Evolutionary conservation across 1,140 invertebrate species (phyloP).

Genomic region (Ooceraea biroi): DNA sequence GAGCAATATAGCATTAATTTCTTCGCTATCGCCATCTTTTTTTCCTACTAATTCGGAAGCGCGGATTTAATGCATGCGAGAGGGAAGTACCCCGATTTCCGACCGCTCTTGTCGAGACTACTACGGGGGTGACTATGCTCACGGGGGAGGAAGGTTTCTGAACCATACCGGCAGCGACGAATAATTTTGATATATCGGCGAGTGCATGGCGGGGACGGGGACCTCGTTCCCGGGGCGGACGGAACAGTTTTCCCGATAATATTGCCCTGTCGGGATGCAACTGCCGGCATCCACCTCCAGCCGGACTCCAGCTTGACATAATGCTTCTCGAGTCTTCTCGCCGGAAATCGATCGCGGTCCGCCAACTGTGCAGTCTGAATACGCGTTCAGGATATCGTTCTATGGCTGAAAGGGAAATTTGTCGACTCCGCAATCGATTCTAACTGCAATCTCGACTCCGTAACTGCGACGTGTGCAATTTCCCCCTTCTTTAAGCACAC

Average conservation of each 20-base stretch:
- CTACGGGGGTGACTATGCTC: too few species aligned
- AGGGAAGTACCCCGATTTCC: neutral
- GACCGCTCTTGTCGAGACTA: neutral
- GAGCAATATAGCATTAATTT: constrained; percentile 27
- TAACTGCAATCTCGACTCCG: too few species aligned
- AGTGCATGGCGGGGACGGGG: neutral
- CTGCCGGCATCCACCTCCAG: neutral
- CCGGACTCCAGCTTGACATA: constrained; percentile 33
- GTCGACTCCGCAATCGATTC: too few species aligned
- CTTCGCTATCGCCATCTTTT: constrained; percentile 4
- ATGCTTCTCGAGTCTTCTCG: too few species aligned
- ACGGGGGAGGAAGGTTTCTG: neutral
- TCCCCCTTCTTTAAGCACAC: too few species aligned
- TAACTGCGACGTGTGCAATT: too few species aligned
- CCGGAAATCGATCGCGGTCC: too few species aligned
- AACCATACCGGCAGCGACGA: constrained; percentile 61
- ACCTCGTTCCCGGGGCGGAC: too few species aligned
- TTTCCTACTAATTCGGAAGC: constrained; percentile 12
- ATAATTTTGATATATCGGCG: constrained; percentile 80
- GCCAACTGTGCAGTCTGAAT: too few species aligned
- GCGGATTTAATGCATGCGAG: constrained; percentile 49
- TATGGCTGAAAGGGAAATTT: too few species aligned
- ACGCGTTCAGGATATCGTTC: too few species aligned
- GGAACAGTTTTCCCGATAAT: constrained; percentile 65
- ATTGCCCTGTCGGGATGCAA: constrained; percentile 65